These are phyloP conservation scores for Sesamia inferens DNA, from an alignment of 2,888 invertebrate genomes.

Conservation along the genomic window DNA sequence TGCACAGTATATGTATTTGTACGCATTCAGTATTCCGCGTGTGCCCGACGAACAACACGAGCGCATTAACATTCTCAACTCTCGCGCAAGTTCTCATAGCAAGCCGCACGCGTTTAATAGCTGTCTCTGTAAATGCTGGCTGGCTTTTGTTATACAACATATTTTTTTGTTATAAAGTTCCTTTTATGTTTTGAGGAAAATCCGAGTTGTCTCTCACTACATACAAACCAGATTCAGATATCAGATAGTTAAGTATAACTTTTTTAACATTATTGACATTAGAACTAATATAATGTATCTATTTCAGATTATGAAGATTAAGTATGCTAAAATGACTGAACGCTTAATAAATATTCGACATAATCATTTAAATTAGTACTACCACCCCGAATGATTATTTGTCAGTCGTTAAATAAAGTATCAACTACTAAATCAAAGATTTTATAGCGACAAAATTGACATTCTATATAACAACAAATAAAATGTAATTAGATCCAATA, in stretches of 20 bases:
- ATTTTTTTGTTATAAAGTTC: not conserved
- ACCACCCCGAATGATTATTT: conserved; percentile 18
- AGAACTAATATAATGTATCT: not conserved
- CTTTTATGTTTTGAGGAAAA: conserved; percentile 49
- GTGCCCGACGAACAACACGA: conserved; percentile 83
- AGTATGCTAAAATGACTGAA: not conserved
- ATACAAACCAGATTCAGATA: not conserved
- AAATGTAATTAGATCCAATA: conserved; percentile 75
- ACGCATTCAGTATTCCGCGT: conserved; percentile 83
- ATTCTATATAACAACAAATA: conserved; percentile 61
- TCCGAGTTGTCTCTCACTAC: conserved; percentile 6
- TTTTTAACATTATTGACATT: not conserved
- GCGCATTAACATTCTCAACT: conserved; percentile 86
- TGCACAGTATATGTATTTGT: conserved; percentile 73
- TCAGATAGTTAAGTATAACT: not conserved
- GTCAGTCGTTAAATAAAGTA: conserved; percentile 30
- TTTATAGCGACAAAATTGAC: conserved; percentile 56
- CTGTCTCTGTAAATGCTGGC: conserved; percentile 65
- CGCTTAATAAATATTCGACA: conserved; percentile 9
- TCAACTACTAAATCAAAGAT: conserved; percentile 50
- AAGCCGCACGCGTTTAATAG: conserved; percentile 73
- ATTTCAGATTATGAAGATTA: conserved; percentile 1
- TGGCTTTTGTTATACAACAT: conserved; percentile 54
- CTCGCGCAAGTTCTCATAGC: conserved; percentile 85
- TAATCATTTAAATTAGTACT: conserved; percentile 9